Conservation (phyloP, 2,888 invertebrate genomes). For the Limnephilus rhombicus region DNA sequence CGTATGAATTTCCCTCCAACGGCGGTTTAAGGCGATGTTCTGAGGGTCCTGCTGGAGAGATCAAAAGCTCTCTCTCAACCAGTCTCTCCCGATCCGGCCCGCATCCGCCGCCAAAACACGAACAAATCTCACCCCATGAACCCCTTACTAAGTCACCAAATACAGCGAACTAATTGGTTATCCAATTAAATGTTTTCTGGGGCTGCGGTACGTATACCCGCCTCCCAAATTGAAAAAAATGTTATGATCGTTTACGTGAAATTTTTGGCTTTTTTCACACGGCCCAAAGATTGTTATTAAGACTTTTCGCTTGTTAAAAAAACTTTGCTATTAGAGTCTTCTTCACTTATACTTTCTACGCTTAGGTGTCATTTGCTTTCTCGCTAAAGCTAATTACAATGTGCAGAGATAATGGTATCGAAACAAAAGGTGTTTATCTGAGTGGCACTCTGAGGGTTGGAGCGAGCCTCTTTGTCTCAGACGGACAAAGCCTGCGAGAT, state of each 20-base stretch:
- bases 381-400: background rate
- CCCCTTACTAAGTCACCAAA: no score
- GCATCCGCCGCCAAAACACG: no score
- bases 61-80: no score
- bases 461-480: conserved; percentile 24
- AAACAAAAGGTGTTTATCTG: background rate
- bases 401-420: background rate
- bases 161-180: no score
- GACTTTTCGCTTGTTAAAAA: background rate
- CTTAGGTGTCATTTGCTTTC: background rate
- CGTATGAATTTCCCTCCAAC: no score
- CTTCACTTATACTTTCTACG: background rate
- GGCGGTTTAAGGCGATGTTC: no score
- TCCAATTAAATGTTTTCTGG: no score
- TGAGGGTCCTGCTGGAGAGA: no score
- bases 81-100: no score
- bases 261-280: background rate
- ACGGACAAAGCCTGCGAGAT: conserved; percentile 20
- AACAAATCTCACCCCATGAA: no score
- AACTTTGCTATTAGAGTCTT: background rate
- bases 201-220: no score
- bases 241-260: background rate
- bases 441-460: conserved; percentile 7
- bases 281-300: background rate
- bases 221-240: no score